A percentile compares a stretch with the other conserved stretches of the same genome.
These are phyloP conservation scores for Tridacna crocea DNA, from an alignment of 2,888 invertebrate genomes.

Conservation along the genomic window DNA sequence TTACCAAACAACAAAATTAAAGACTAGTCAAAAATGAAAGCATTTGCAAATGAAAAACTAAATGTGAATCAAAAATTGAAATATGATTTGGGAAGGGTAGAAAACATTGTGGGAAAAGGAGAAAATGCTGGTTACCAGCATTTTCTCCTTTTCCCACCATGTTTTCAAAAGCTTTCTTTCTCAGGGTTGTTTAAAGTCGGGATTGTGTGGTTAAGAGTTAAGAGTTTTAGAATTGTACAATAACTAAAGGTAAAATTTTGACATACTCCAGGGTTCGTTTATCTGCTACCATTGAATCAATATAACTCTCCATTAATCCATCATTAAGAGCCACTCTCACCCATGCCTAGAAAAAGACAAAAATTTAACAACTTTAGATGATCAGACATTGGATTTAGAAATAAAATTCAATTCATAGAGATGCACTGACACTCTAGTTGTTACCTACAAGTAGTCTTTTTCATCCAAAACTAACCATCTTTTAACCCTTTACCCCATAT, in stretches of 20 bases:
- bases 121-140: too few species aligned
- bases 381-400: background rate
- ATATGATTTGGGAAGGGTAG: too few species aligned
- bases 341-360: slow-evolving; percentile 87
- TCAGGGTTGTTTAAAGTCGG: background rate
- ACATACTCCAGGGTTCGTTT: slow-evolving; percentile 88
- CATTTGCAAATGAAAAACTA: too few species aligned
- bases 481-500: too few species aligned
- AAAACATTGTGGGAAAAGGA: background rate
- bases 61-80: too few species aligned
- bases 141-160: background rate
- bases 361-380: background rate
- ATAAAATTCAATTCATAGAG: background rate
- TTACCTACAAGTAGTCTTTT: too few species aligned
- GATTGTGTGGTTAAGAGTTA: background rate
- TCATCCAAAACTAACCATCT: too few species aligned
- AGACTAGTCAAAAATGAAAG: too few species aligned
- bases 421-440: too few species aligned
- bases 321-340: slow-evolving; percentile 95
- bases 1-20: too few species aligned
- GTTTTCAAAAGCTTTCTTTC: background rate
- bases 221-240: background rate
- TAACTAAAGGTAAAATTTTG: background rate
- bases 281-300: slow-evolving; percentile 92
- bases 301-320: slow-evolving; percentile 93